Evolutionary conservation across 2,888 invertebrate genomes (phyloP).

Genomic region (Sylvicola cinctus): DNA sequence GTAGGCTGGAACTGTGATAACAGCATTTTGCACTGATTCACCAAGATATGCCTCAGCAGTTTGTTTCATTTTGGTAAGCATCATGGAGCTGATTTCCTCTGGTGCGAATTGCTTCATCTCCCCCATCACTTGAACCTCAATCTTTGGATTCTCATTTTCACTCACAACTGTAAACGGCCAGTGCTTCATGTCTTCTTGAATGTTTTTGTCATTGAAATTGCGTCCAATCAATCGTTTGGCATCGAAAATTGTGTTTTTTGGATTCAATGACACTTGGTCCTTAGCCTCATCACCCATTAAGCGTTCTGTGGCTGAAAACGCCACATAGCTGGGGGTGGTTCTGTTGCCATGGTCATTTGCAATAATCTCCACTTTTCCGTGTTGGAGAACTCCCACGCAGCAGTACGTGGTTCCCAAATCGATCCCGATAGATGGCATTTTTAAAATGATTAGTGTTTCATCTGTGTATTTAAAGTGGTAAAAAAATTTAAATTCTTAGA

Average conservation of each 20-base stretch:
- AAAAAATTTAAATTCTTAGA: no score
- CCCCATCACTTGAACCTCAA: slow-evolving; percentile 69
- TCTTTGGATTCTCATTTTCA: slow-evolving; percentile 61
- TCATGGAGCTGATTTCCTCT: slow-evolving; percentile 85
- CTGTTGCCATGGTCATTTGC: slow-evolving; percentile 82
- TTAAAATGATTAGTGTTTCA: no score
- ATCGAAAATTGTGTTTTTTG: slow-evolving; percentile 78
- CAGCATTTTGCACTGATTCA: slow-evolving; percentile 63
- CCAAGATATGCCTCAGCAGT: slow-evolving; percentile 78
- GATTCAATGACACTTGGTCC: slow-evolving; percentile 74
- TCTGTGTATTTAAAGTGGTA: no score
- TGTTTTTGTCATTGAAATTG: slow-evolving; percentile 69
- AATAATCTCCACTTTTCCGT: slow-evolving; percentile 78
- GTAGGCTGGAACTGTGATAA: slow-evolving; percentile 89
- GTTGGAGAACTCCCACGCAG: slow-evolving; percentile 82
- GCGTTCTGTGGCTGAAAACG: slow-evolving; percentile 67
- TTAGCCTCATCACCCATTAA: slow-evolving; percentile 69
- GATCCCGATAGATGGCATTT: slow-evolving; percentile 78
- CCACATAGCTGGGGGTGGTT: slow-evolving; percentile 58
- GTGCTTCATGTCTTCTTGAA: slow-evolving; percentile 84
- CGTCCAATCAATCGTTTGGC: slow-evolving; percentile 88
- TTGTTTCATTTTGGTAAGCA: slow-evolving; percentile 83
- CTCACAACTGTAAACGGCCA: slow-evolving; percentile 81
- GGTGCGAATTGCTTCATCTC: slow-evolving; percentile 75
- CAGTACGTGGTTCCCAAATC: slow-evolving; percentile 93